These are phyloP conservation scores for Hybognathus amarus DNA, from an alignment of 2,797 vertebrate species.

Conservation along the genomic window DNA sequence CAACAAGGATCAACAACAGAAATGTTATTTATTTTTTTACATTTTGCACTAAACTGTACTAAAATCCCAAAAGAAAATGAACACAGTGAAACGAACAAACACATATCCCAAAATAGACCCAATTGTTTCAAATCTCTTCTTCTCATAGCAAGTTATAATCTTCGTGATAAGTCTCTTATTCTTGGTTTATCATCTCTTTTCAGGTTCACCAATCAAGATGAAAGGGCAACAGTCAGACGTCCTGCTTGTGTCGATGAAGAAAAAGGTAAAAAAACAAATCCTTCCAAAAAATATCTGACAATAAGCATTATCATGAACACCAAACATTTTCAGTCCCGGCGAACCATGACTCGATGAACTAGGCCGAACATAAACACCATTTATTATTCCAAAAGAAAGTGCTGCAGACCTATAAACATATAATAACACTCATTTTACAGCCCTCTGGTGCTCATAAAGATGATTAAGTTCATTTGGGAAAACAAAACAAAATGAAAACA, in stretches of 20 bases:
- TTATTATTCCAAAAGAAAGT: constrained; percentile 39
- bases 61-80: constrained; percentile 55
- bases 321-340: constrained; percentile 25
- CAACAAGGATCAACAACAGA: constrained; percentile 60
- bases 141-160: not conserved
- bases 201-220: not conserved
- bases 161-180: not conserved
- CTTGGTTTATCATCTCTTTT: not conserved
- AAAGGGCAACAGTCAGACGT: not conserved
- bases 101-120: constrained; percentile 48
- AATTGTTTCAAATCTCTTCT: not conserved
- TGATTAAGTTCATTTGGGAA: not conserved
- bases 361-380: constrained; percentile 45
- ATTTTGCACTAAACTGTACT: constrained; percentile 68
- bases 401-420: constrained; percentile 25
- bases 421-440: not conserved
- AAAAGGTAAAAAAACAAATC: constrained; percentile 23
- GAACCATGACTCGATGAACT: constrained; percentile 46
- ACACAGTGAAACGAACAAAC: constrained; percentile 47
- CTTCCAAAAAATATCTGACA: constrained; percentile 4
- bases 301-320: constrained; percentile 5
- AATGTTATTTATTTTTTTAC: constrained; percentile 64
- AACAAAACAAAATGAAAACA: constrained; percentile 49
- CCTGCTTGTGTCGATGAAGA: not conserved
- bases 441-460: not conserved